Evolutionary conservation across 1,140 invertebrate genomes (phyloP), one percentile per base, ranked within the genome.

Genomic region (Lepidostoma basale): DNA sequence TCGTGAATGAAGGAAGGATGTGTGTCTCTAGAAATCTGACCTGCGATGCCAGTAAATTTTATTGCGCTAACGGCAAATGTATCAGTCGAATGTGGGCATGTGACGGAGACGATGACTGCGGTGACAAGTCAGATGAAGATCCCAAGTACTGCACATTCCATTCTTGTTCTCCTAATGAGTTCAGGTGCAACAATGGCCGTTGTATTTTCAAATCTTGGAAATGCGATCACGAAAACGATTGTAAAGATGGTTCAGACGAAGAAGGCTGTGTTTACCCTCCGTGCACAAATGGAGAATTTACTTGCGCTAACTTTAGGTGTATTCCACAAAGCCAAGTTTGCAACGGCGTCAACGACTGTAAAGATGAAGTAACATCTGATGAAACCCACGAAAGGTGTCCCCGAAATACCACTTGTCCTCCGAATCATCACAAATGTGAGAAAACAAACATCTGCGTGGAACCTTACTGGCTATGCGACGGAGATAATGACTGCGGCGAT

Each of bases 181-280:
- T 97, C 86, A 87, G 94, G 20, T 99, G 97, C 81, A 90, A 90
- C 58, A 98, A 98, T 76, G 95, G 94, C 0, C 86, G 96, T 1
- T 98, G 97, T 75, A 98, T 98, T 69, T 96, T 97, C 76, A 93
- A 93, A 75, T 92, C 93, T 0, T 97, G 94, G 95, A 93, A 94
- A 77, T 97, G 95, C 76, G 95, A 96, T 80, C 91, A 93, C 77
- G 96, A 92, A 83, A 97, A 98, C 75, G 96, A 99, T 74, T 98
- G 96, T 78, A 91, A 94, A 74, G 93, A 99, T 76, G 89, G 90
- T 0, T 94, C 92, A 18, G 96, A 98, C 78, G 96, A 98, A 80
- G 84, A 92, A 66, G 92, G 90, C n/a, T 98, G 96, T 78, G 85
- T 87, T 1, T 97, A 97, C 80, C 92, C 93, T 6, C 88, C 90